Conservation (phyloP, 2,888 invertebrate genomes). For the Tanytarsus gracilentus region DNA sequence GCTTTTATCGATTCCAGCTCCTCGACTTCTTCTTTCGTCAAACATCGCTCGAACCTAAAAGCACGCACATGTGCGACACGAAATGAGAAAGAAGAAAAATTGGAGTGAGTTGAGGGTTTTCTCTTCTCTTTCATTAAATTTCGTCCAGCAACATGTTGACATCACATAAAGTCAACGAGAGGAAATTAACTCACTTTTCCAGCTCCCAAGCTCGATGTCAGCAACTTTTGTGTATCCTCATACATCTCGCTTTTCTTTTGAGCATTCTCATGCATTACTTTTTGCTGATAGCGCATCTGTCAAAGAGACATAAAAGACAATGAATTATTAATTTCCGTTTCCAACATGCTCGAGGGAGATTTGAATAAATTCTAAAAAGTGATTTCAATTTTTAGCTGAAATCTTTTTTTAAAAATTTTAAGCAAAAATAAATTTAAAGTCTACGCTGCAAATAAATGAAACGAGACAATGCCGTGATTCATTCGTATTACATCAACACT, state of each 20-base stretch:
- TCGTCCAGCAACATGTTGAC: neutral
- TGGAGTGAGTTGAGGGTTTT: neutral
- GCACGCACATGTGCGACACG: too few relatives aligned
- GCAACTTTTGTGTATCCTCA: conserved; percentile 16
- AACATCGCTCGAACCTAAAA: conserved; percentile 73
- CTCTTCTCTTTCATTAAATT: too few relatives aligned
- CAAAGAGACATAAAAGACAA: conserved; percentile 35
- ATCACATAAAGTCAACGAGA: conserved; percentile 5
- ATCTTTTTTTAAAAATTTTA: too few relatives aligned
- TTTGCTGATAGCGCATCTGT: conserved; percentile 75
- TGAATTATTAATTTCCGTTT: conserved; percentile 13
- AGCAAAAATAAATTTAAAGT: too few relatives aligned
- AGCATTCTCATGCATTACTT: conserved; percentile 71
- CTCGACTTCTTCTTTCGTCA: conserved; percentile 63
- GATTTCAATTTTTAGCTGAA: too few relatives aligned
- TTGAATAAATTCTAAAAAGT: neutral
- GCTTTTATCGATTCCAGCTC: conserved; percentile 69
- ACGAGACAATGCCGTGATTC: too few relatives aligned
- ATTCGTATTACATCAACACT: too few relatives aligned
- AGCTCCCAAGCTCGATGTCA: conserved; percentile 35
- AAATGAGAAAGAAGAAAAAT: conserved; percentile 34
- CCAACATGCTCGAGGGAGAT: neutral
- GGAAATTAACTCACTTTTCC: conserved; percentile 36
- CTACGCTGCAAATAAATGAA: too few relatives aligned
- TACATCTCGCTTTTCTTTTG: conserved; percentile 41